phyloP scores from a whole-genome alignment of 2,113 vertebrate species.

The Ornithorhynchus anatinus region DNA sequence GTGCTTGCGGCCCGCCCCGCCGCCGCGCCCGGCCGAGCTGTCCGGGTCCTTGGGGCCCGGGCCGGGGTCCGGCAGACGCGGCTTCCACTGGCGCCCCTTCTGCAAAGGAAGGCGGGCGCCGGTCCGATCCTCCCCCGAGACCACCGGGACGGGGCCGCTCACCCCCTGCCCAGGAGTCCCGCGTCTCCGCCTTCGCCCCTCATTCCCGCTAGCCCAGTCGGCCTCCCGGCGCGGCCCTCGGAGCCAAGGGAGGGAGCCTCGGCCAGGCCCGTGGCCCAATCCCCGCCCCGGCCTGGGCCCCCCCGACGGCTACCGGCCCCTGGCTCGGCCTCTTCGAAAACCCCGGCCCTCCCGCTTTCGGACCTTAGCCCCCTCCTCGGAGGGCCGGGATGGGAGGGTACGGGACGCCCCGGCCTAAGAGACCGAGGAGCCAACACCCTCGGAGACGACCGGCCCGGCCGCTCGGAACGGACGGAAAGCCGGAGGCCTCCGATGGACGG shows the following conservation, averaged over 20 bases:
- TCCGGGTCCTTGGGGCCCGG: slow-evolving; percentile 81
- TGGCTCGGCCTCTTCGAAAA: not conserved
- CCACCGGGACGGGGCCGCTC: not conserved
- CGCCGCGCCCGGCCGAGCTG: slow-evolving; percentile 72
- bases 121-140: too few species aligned
- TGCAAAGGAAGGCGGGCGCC: slow-evolving; percentile 10
- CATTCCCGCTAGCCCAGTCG: too few species aligned
- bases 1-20: slow-evolving; percentile 69
- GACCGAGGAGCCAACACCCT: not conserved
- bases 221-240: too few species aligned
- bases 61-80: slow-evolving; percentile 82
- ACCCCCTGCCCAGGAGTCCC: too few species aligned
- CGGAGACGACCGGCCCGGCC: rapidly evolving
- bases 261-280: not conserved
- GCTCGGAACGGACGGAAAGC: not conserved
- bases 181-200: too few species aligned
- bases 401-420: not conserved
- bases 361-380: rapidly evolving
- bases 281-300: not conserved
- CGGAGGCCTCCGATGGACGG: too few species aligned
- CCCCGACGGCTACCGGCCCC: not conserved
- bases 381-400: too few species aligned
- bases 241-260: too few species aligned
- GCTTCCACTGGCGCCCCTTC: slow-evolving; percentile 83
- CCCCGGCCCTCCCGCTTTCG: rapidly evolving